Percentiles rank a stretch among this genome's conserved stretches.
Conservation (phyloP, 1,140 invertebrate species). For the Drosophila rhopaloa region DNA sequence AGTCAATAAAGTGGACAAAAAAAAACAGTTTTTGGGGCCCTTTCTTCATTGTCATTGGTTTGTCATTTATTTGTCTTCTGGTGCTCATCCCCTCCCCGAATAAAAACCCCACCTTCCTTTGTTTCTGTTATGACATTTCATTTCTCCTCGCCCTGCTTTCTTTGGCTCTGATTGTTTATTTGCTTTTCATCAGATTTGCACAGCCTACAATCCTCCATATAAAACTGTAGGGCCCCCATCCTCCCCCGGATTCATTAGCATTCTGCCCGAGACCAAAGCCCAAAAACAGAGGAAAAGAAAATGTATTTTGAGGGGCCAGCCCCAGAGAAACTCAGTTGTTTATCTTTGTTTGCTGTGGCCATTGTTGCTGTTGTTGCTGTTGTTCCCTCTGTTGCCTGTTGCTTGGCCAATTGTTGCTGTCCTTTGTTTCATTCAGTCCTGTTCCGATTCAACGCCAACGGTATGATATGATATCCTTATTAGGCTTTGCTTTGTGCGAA, state of each 20-base stretch:
- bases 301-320: conserved; percentile 23
- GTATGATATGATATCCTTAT: neutral
- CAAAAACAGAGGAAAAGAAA: conserved; percentile 4
- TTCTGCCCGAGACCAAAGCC: conserved; percentile 26
- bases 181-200: conserved; percentile 67
- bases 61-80: conserved; percentile 16
- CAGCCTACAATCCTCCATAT: conserved; percentile 4
- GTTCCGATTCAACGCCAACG: neutral
- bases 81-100: neutral
- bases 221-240: conserved; percentile 6
- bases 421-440: conserved; percentile 7
- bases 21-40: neutral
- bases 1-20: neutral
- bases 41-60: conserved; percentile 15
- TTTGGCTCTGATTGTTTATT: conserved; percentile 62
- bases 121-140: conserved; percentile 39
- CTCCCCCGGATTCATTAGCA: conserved; percentile 63
- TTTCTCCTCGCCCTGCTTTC: conserved; percentile 19
- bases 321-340: conserved; percentile 48
- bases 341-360: conserved; percentile 48
- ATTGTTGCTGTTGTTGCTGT: conserved; percentile 14
- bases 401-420: conserved; percentile 29
- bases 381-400: neutral
- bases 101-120: conserved; percentile 5
- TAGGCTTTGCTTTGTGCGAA: neutral